A percentile compares a stretch with the other conserved stretches of the same genome.
phyloP scores from a whole-genome alignment of 1,140 invertebrate species.

The Diachasmimorpha longicaudata region DNA sequence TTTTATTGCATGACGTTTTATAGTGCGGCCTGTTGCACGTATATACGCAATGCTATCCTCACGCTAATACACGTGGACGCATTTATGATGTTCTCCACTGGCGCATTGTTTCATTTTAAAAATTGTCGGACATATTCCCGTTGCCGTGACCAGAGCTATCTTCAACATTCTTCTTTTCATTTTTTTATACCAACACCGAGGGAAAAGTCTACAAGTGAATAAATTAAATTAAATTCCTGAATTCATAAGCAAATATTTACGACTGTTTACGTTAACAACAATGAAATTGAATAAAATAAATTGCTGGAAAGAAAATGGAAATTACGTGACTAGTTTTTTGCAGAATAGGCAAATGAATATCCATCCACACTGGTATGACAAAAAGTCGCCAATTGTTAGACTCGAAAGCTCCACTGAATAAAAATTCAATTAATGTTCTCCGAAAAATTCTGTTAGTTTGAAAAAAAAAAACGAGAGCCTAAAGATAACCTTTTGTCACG shows the following conservation, averaged over 20 bases:
- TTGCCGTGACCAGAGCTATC: neutral
- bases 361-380: no score
- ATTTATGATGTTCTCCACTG: conserved; percentile 1
- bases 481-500: no score
- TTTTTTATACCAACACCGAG: neutral
- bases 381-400: no score
- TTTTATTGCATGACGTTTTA: conserved; percentile 12
- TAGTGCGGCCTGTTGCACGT: conserved; percentile 4
- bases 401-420: no score
- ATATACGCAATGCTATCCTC: neutral
- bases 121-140: neutral
- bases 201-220: neutral
- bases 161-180: neutral
- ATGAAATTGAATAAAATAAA: neutral
- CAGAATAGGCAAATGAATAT: no score
- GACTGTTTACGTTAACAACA: neutral
- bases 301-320: no score
- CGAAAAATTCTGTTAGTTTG: no score
- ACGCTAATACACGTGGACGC: conserved; percentile 3
- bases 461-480: no score
- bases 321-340: no score
- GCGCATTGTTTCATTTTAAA: conserved; percentile 1
- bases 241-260: neutral
- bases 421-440: no score
- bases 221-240: neutral